Evolutionary conservation across 2,113 vertebrate species (phyloP), one percentile per base, ranked within the genome.

Genomic region (Picathartes gymnocephalus): DNA sequence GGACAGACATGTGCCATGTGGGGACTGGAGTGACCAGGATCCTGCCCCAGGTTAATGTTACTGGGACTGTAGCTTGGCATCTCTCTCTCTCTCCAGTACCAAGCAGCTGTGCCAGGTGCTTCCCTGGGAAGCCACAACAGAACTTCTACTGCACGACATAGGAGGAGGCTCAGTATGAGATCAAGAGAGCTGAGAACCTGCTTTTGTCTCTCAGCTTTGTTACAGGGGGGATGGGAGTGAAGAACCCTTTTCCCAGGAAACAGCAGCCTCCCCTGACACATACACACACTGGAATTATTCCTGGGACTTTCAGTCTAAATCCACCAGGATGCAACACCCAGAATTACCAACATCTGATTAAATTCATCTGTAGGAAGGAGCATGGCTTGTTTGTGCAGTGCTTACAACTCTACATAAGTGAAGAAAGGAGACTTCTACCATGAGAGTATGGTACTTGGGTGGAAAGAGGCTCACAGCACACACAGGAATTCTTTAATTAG

Each of bases 401-500:
- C 58, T 78, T 54, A 45, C 13, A 31, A 37, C 19, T 28, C 30
- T 47, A 33, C 6, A 1, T 22, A 83, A 74, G 33, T 11, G 37
- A 81, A 83, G 48, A 94, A 76, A 78, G 64, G 51, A 81, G 17
- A 54, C 39, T 72, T 77, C 53, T 51, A 9, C 25, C 64, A 65
- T 3, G 8, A 58, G 3, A 86, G 31, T 0, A 0, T 31, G 78
- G 39, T 12, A 24, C 39, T 58, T 1, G 4, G 20, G n/a, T n/a
- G 53, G 81, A 62, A 73, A 53, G 64, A 87, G 27, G 70, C 42
- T 90, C 40, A 13, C 44, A 58, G 42, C 78, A 45, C 51, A 70
- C 42, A 74, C 33, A 71, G 78, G 65, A 94, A 39, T 56, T 81
- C 85, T 83, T 81, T 66, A 81, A 84, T 86, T 57, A 91, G 64